Evolutionary conservation across 2,888 invertebrate genomes (phyloP).

Genomic region (Cistogaster globosa): DNA sequence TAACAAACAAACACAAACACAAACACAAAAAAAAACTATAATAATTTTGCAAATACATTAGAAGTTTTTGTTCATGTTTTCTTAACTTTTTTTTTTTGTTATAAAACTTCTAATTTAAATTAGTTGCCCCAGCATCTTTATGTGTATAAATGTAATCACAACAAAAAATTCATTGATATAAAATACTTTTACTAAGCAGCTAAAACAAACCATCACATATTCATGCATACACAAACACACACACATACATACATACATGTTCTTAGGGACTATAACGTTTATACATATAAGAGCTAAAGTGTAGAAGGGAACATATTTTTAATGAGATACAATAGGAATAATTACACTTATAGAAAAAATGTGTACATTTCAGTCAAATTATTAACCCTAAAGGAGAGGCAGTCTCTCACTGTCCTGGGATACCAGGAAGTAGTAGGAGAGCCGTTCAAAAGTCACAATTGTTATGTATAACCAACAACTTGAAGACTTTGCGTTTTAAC

Average conservation of each 20-base stretch:
- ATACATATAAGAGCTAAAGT: background rate
- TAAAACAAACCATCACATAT: background rate
- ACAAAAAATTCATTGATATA: slow-evolving; percentile 37
- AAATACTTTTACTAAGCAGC: slow-evolving; percentile 18
- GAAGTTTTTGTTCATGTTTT: slow-evolving; percentile 19
- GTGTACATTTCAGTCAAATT: background rate
- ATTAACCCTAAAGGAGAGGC: too few species aligned
- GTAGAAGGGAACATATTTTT: slow-evolving; percentile 13
- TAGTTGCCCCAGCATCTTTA: slow-evolving; percentile 53
- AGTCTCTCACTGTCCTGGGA: too few species aligned
- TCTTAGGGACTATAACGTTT: too few species aligned
- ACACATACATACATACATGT: background rate
- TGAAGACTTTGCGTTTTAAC: too few species aligned
- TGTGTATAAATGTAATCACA: background rate
- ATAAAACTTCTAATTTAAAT: slow-evolving; percentile 64
- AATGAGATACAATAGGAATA: slow-evolving; percentile 9
- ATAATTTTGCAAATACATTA: slow-evolving; percentile 22
- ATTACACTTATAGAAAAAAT: slow-evolving; percentile 22
- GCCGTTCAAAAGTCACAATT: too few species aligned
- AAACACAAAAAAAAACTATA: slow-evolving; percentile 1
- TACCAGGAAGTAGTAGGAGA: too few species aligned
- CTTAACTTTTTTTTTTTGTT: slow-evolving; percentile 9
- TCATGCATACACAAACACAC: background rate
- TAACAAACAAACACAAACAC: background rate
- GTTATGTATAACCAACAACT: too few species aligned